Percentiles rank a stretch among this genome's conserved stretches.
Evolutionary conservation across 2,113 vertebrate genomes (phyloP).

Genomic region (Channa maculata): DNA sequence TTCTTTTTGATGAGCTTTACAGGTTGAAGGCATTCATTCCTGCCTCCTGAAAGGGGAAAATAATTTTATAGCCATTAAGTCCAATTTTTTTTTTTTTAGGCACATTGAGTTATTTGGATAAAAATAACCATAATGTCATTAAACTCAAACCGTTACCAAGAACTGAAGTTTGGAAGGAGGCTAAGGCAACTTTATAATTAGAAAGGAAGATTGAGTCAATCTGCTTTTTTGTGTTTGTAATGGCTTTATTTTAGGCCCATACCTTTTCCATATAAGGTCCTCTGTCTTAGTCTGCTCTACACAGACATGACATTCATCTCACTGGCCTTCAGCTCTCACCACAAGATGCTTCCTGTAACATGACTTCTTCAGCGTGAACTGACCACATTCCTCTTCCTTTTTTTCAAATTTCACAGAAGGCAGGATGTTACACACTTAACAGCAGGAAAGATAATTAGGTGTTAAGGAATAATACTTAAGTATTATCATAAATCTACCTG

Average conservation of each 20-base stretch:
- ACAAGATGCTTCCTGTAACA: conserved; percentile 74
- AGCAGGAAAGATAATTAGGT: conserved; percentile 33
- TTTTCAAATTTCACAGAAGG: conserved; percentile 49
- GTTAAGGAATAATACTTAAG: background rate
- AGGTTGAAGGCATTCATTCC: background rate
- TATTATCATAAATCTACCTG: conserved; percentile 7
- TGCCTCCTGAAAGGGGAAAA: background rate
- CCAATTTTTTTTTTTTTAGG: background rate
- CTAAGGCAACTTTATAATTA: conserved; percentile 17
- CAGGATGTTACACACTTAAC: conserved; percentile 44
- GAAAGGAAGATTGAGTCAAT: conserved; percentile 7
- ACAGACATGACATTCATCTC: conserved; percentile 62
- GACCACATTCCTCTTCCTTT: conserved; percentile 50
- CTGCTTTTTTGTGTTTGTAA: conserved; percentile 31
- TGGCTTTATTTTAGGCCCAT: conserved; percentile 27
- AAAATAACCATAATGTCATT: background rate
- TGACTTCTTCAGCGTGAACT: conserved; percentile 54
- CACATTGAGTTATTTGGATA: background rate
- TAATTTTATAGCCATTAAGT: too few relatives aligned
- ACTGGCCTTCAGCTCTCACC: conserved; percentile 52
- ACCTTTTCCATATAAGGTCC: conserved; percentile 73
- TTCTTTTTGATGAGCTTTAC: conserved; percentile 32
- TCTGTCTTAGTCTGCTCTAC: conserved; percentile 35
- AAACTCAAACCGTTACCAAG: background rate
- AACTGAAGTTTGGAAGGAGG: background rate